Evolutionary conservation across 2,113 vertebrate genomes (phyloP), one percentile per base, ranked within the genome.

Genomic region (Pangasianodon gigas): DNA sequence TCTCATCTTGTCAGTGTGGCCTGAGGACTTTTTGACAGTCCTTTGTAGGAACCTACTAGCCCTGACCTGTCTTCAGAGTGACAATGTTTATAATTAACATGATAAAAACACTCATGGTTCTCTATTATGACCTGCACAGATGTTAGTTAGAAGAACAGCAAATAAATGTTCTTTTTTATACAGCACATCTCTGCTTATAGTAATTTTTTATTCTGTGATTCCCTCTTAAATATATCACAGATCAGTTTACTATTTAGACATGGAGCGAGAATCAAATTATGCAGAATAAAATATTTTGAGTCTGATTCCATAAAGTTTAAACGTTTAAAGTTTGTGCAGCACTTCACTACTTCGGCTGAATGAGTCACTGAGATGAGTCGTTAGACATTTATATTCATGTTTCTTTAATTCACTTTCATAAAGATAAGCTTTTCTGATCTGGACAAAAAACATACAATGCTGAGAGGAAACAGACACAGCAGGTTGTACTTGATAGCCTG

Each of bases 1-100:
- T 86, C 62, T 82, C 89, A 71, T 90, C 62, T 86, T 29, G 41
- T 89, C 14, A 32, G 24, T 81, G 75, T 71, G 32, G 62, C 89
- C 62, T 86, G 60, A 69, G 89, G 84, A 69, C 74, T 37, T 58
- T 58, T 84, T 71, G 58, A 26, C 75, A 88, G 84, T 65, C 41
- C 9, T 80, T 89, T 86, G 60, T 71, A 52, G 29, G 44, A 81
- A 51, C 8, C 62, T 67, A 54, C 84, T 46, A 87, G 84, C 52
- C 60, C 89, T 81, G 75, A 32, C 89, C 37, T 87, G 89, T 46
- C 16, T 67, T 90, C 65, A 81, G 24, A 62, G 29, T 83, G 44
- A 21, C 11, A 21, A 77, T n/a, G 46, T 79, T 62, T 46, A 62
- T 44, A 71, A 46, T 85, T 75, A 58, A 51, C 48, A 54, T n/a